Conservation (phyloP, 2,888 invertebrate species). For the Timema podura region DNA sequence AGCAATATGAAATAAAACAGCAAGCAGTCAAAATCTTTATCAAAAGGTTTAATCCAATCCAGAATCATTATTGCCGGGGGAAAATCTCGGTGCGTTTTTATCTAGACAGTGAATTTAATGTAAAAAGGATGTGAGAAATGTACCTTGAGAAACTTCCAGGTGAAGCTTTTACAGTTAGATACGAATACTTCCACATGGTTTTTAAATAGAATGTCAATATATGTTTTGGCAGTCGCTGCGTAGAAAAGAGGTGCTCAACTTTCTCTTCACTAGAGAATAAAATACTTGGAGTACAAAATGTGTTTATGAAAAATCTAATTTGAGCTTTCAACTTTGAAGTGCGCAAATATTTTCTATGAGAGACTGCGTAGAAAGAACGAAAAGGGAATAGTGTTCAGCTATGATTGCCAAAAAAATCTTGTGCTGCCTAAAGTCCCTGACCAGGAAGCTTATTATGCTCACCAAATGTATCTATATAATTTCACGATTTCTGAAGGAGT, state of each 20-base stretch:
- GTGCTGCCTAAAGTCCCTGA: not conserved
- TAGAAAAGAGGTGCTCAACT: not conserved
- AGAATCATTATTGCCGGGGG: not conserved
- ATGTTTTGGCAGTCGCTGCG: not conserved
- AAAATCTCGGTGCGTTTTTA: not conserved
- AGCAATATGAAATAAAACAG: conserved; percentile 8
- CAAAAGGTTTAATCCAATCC: not conserved
- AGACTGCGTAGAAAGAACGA: not conserved
- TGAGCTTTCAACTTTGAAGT: not conserved
- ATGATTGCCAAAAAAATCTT: conserved; percentile 3
- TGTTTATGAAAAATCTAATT: not conserved
- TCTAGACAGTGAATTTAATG: not conserved
- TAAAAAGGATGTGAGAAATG: conserved; percentile 4
- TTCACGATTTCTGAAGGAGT: not conserved
- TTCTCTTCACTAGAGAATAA: not conserved
- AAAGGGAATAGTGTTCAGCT: not conserved
- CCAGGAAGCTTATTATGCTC: not conserved
- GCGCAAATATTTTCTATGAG: not conserved
- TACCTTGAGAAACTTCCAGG: conserved; percentile 1
- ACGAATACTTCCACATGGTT: not conserved
- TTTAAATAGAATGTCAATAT: not conserved
- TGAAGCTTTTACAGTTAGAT: not conserved
- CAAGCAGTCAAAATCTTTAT: conserved; percentile 3
- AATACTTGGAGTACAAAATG: not conserved
- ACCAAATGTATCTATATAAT: conserved; percentile 2